Evolutionary conservation across 2,113 vertebrate species (phyloP).

Genomic region (Empidonax alnorum): DNA sequence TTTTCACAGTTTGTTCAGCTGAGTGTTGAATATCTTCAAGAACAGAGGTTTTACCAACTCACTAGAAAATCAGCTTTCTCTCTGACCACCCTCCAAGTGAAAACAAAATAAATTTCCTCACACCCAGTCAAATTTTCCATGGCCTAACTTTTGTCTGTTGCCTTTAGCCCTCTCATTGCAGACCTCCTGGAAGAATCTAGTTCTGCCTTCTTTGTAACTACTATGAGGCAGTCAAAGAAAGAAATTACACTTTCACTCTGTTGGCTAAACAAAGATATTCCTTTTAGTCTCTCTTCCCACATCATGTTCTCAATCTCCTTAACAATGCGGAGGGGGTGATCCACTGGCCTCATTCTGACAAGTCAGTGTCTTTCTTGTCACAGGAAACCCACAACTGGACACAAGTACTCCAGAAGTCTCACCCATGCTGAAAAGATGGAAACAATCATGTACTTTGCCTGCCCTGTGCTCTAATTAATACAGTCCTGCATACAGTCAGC

Average conservation of each 20-base stretch:
- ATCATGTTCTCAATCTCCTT: background rate
- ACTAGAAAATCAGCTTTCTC: background rate
- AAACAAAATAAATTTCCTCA: background rate
- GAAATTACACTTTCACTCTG: background rate
- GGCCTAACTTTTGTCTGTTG: background rate
- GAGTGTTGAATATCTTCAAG: background rate
- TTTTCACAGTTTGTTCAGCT: background rate
- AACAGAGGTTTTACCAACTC: background rate
- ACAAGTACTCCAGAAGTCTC: background rate
- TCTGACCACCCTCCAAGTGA: background rate
- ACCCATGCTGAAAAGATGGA: background rate
- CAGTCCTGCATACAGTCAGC: background rate
- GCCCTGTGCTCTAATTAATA: fast-evolving
- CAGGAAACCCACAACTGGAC: background rate
- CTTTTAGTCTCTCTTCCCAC: background rate
- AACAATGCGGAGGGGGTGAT: background rate
- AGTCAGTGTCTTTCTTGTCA: background rate
- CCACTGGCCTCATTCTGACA: background rate
- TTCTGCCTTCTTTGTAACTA: background rate
- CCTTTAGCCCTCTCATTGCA: background rate
- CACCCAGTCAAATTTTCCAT: background rate
- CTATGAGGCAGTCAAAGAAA: background rate
- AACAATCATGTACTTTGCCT: fast-evolving
- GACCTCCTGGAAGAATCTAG: background rate
- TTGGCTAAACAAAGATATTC: background rate